A percentile compares a stretch with the other conserved stretches of the same genome.
Evolutionary conservation across 2,113 vertebrate species (phyloP).

Genomic region (Tyrannus savana): DNA sequence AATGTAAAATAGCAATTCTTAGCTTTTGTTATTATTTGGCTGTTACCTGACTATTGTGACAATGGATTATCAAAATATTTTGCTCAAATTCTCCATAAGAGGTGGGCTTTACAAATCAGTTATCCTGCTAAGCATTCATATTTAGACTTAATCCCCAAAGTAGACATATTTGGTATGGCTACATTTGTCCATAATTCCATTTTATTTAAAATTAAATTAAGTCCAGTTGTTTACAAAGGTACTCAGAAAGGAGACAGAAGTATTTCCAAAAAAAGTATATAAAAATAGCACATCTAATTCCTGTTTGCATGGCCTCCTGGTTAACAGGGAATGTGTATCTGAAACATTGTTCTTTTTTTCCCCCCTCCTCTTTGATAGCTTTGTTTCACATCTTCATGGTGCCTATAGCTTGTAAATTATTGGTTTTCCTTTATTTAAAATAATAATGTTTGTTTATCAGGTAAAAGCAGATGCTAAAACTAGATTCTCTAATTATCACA

Average conservation of each 20-base stretch:
- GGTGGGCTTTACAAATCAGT: neutral
- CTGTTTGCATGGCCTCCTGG: neutral
- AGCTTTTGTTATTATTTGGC: neutral
- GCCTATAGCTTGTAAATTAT: conserved; percentile 45
- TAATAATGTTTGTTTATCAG: conserved; percentile 73
- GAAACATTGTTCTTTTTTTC: neutral
- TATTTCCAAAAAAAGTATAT: neutral
- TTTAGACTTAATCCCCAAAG: neutral
- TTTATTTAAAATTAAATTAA: neutral
- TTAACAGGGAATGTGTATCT: neutral
- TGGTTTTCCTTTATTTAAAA: conserved; percentile 65
- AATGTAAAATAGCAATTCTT: neutral
- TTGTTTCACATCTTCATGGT: conserved; percentile 23
- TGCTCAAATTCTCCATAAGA: neutral
- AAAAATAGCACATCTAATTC: neutral
- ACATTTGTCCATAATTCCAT: neutral
- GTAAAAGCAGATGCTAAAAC: conserved; percentile 73
- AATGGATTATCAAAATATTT: neutral
- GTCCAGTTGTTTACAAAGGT: neutral
- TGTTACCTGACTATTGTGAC: neutral
- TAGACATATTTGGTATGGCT: neutral
- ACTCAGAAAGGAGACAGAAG: neutral
- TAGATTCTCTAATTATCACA: conserved; percentile 77
- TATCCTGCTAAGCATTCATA: neutral
- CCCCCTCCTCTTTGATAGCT: neutral